Evolutionary conservation across 2,797 vertebrate genomes (phyloP), one percentile per base, ranked within the genome.

Genomic region (Myoxocephalus aenaeus): DNA sequence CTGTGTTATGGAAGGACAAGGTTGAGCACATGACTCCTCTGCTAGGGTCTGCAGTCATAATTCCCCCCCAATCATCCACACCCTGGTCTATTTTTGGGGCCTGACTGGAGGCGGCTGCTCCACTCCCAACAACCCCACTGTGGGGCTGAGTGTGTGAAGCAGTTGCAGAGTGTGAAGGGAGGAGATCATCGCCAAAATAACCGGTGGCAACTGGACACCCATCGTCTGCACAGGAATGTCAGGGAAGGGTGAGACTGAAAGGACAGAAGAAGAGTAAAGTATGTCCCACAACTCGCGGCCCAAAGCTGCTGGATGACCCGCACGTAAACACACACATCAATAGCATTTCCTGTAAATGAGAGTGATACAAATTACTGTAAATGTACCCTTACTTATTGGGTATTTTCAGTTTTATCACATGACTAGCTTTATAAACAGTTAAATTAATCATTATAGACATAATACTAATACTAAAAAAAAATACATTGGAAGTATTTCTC

Each of bases 61-160:
- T 83, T 77, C 17, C 70, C 54, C 40, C 53, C 46, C 40, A n/a
- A 20, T 32, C 34, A 36, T 48, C 89, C 46, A 65, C 65, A 68
- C 65, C 80, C 81, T 36, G 50, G 66, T 94, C 95, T 99, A 99
- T 99, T 98, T 98, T 96, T 91, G 95, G 96, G 92, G 85, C 90
- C 91, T 96, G 95, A 96, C 92, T 94, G 95, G 96, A 95, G 82
- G 93, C 84, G 90, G 93, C 92, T 95, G 93, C 92, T 92, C 90
- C 51, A 14, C 77, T 80, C 69, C 92, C 91, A 57, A 57, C 90
- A 54, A 17, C 75, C 79, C 70, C 11, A 22, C 74, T 65, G 65
- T 82, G 74, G 83, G 77, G 17, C 18, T 58, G 84, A 78, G 82
- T 54, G 88, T 76, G 83, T 75, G 70, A 68, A 90, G 83, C 82